Base-by-base conservation (phyloP, 2,113 vertebrate species). In the Zosterops lateralis region DNA sequence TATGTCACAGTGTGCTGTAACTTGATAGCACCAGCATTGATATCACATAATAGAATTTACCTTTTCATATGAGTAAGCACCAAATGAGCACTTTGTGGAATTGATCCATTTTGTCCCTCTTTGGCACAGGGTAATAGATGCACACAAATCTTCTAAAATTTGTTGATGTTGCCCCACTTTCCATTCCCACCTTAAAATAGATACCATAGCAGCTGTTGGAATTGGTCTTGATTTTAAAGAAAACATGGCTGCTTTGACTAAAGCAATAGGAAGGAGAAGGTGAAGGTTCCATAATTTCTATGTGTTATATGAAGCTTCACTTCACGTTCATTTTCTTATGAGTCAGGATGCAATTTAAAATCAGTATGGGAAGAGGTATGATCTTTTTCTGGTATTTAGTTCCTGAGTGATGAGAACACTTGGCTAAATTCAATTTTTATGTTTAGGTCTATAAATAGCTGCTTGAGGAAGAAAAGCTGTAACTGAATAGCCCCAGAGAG, bases 331-430 rank as follows among this genome's bases (percentile, higher is more conserved):
- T 76, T 90, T 93, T 72, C 26, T 92, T 54, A 32, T 38, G 25
- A 92, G 50, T 76, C 75, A 70, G 45, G 40, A 45, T 58, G n/a
- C 1, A 3, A 51, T 80, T 60, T 83, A 32, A 88, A 70, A 38
- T 61, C 85, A 66, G 26, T 40, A 79, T 73, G 31, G 50, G 31
- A 67, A 92, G 40, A 91, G 12, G 32, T 91, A 72, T 34, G 24
- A 32, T 79, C 24, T 73, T 95, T 82, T 85, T 64, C 45, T 91
- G 36, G 4, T 73, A 66, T 82, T 87, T 53, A 87, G 54, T 51
- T 93, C 32, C 60, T 94, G 44, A 88, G 19, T 84, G 38, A 86
- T 70, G 38, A 92, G 42, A 77, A 62, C 38, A 85, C 32, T 90
- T 84, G 42, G 18, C 29, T 85, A 83, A 87, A 88, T 62, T 75